These are phyloP conservation scores for Cacoxenus indagator DNA, from an alignment of 2,888 invertebrate genomes.

Conservation along the genomic window DNA sequence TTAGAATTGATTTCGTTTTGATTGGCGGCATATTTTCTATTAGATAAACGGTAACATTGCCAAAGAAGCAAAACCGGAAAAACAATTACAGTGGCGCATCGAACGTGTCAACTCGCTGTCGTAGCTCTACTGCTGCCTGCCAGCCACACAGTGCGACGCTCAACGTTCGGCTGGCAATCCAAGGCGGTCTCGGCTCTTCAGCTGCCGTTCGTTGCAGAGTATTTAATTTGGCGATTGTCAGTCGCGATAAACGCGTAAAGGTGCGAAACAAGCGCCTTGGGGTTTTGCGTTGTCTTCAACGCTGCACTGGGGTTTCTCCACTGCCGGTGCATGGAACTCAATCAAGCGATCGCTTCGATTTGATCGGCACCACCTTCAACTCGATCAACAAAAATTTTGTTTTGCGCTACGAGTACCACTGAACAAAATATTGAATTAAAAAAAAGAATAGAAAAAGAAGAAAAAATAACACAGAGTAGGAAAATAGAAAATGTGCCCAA, in stretches of 20 bases:
- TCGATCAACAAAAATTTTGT: background rate
- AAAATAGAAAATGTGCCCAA: background rate
- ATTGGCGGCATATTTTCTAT: slow-evolving; percentile 31
- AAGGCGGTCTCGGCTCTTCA: slow-evolving; percentile 16
- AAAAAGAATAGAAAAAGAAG: background rate
- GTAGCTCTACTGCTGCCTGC: too few species aligned
- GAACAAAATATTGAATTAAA: background rate
- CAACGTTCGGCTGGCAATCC: background rate
- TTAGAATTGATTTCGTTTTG: slow-evolving; percentile 38
- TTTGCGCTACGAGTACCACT: background rate
- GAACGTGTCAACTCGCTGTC: background rate
- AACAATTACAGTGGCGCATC: slow-evolving; percentile 12
- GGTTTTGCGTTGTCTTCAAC: slow-evolving; percentile 24
- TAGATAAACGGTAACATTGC: slow-evolving; percentile 11
- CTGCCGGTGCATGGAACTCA: slow-evolving; percentile 25
- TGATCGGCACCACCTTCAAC: slow-evolving; percentile 20
- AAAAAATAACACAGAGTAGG: background rate
- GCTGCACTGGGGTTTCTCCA: slow-evolving; percentile 7
- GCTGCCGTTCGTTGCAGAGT: slow-evolving; percentile 28
- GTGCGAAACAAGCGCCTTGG: slow-evolving; percentile 58
- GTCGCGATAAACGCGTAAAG: slow-evolving; percentile 49
- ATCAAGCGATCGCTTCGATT: slow-evolving; percentile 17
- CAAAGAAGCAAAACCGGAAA: slow-evolving; percentile 1
- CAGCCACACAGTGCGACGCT: too few species aligned
- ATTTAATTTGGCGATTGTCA: slow-evolving; percentile 43